Conservation (phyloP, 2,113 vertebrate genomes). For the Bostrychus sinensis region DNA sequence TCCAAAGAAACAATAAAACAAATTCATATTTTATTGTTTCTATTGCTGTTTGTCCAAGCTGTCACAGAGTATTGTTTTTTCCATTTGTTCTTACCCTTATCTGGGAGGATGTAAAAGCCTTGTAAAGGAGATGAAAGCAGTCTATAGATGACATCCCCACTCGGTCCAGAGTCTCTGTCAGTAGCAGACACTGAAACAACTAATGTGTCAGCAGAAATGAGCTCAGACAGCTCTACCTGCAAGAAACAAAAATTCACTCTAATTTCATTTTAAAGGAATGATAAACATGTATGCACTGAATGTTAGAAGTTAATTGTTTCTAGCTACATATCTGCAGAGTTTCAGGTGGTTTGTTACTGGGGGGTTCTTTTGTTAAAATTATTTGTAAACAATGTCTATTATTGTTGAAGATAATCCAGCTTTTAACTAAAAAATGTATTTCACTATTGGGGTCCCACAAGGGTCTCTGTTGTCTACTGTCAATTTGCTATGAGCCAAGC, state of each 20-base stretch:
- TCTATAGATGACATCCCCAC: constrained; percentile 83
- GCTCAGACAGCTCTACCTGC: constrained; percentile 85
- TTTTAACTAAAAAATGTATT: no score
- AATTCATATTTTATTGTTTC: constrained; percentile 11
- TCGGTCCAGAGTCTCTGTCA: constrained; percentile 82
- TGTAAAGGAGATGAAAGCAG: constrained; percentile 80
- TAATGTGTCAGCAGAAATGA: constrained; percentile 59
- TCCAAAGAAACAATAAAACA: constrained; percentile 20
- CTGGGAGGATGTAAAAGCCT: constrained; percentile 82
- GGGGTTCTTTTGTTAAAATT: no score
- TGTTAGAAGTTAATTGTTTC: no score
- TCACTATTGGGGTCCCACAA: no score
- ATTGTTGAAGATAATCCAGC: no score
- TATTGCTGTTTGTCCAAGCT: background rate
- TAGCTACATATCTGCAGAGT: no score
- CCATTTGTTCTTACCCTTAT: constrained; percentile 81
- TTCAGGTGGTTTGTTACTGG: no score
- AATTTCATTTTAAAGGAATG: no score
- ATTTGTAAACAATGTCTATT: no score
- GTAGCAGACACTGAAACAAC: constrained; percentile 83
- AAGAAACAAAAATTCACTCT: constrained; percentile 22
- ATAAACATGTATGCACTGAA: no score
- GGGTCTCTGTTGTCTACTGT: no score
- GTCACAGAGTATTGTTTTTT: background rate
- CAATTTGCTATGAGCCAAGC: no score